Evolutionary conservation across 2,888 invertebrate species (phyloP), one percentile per base, ranked within the genome.

Genomic region (Thera britannica): DNA sequence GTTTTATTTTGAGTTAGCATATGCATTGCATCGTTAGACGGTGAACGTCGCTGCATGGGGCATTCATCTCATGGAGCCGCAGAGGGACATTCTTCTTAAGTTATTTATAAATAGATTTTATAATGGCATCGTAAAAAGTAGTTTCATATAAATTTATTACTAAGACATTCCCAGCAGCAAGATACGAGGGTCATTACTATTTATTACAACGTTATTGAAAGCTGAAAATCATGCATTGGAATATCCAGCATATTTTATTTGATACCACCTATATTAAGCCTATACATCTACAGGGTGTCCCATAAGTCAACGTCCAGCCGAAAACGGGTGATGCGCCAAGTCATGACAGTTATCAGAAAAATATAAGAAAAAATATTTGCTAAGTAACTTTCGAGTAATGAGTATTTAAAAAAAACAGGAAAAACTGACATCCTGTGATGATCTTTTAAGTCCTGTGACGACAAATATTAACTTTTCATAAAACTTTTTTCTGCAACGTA

Each of bases 1-100:
- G 55, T 60, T 67, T 58, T 63, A 59, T 63, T 67, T 63, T 67
- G 49, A 67, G 55, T 48, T 58, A 55, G 65, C 34, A 12, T 23
- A 7, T 3, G 41, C 48, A 44, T 61, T 52, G 54, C 61, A 58
- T 67, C 62, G 54, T 67, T 62, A 67, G 62, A 58, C 52, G n/a
- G 48, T 48, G 59, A 56, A 12, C 41, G 44, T 11, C 59, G 46
- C 67, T 9, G 58, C 67, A 58, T 58, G 58, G 49, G 54, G 9
- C 61, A 58, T 46, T 54, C 35, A 48, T 58, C 46, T 54, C 58
- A 44, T 2, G 23, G 3, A 62, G 52, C 35, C 44, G 61, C 52
- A 36, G 41, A 49, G 46, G 48, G 8, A n/a, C 52, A 52, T 56
- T 44, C 41, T 59, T 56, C 8, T 41, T 8, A 34, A 9, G 52